Conservation (phyloP, 2,888 invertebrate species). For the Epinotia bilunana region DNA sequence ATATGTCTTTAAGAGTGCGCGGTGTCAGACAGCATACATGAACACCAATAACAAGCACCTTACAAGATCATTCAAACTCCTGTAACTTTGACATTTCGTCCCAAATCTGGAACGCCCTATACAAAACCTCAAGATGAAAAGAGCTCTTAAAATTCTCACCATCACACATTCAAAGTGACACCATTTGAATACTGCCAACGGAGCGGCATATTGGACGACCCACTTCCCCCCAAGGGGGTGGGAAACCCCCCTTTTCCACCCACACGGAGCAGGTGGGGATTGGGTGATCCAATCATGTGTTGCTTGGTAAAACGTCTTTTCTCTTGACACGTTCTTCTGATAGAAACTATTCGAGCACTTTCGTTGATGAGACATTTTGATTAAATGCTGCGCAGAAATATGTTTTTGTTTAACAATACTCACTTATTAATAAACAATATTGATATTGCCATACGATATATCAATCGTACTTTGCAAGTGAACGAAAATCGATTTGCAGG, state of each 20-base stretch:
- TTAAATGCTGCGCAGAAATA: not conserved
- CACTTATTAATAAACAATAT: not conserved
- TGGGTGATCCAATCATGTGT: conserved; percentile 28
- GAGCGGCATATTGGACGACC: conserved; percentile 20
- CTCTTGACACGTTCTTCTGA: not conserved
- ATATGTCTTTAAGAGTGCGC: too few relatives aligned
- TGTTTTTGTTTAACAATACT: not conserved
- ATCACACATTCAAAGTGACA: conserved; percentile 20
- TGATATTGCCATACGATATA: too few relatives aligned
- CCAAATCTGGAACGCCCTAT: conserved; percentile 8
- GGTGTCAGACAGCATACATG: too few relatives aligned
- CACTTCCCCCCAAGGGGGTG: not conserved
- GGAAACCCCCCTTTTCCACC: not conserved
- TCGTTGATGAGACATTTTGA: not conserved
- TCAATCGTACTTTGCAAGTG: not conserved
- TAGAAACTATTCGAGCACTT: not conserved
- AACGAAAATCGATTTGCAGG: not conserved
- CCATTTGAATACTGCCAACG: conserved; percentile 23
- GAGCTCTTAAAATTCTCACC: conserved; percentile 12
- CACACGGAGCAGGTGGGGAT: conserved; percentile 14
- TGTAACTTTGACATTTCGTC: not conserved
- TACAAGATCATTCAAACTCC: conserved; percentile 1
- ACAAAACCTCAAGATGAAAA: conserved; percentile 10
- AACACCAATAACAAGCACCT: not conserved
- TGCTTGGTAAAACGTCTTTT: conserved; percentile 17